These are phyloP conservation scores for Nixonia krombeini DNA, from an alignment of 1,140 invertebrate species.

Conservation along the genomic window DNA sequence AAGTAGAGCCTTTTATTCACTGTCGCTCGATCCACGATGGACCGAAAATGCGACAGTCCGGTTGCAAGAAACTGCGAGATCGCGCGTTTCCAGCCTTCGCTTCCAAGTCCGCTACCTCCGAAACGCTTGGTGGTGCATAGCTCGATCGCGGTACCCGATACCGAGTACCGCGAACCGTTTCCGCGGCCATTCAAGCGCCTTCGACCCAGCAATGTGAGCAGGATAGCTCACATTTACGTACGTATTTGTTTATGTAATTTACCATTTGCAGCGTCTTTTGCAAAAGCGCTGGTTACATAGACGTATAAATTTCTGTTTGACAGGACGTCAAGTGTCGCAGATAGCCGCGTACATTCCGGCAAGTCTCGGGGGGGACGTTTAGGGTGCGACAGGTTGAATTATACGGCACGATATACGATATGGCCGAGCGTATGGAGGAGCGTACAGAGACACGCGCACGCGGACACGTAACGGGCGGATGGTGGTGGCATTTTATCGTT, in stretches of 20 bases:
- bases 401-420: slow-evolving; percentile 18
- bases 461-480: slow-evolving; percentile 9
- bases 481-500: slow-evolving; percentile 43
- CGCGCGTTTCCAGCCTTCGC: no score
- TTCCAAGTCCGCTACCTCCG: background rate
- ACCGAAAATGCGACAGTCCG: no score
- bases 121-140: no score
- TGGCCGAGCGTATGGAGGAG: background rate
- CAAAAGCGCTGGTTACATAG: background rate
- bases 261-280: no score
- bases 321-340: slow-evolving; percentile 4
- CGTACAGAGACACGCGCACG: background rate
- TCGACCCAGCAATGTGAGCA: no score
- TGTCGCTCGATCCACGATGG: no score
- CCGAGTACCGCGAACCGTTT: no score
- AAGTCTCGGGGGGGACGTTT: slow-evolving; percentile 5
- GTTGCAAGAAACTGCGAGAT: no score
- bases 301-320: background rate
- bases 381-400: slow-evolving; percentile 16
- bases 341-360: slow-evolving; percentile 9
- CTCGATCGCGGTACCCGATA: no score
- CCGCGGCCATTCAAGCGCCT: background rate
- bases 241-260: no score
- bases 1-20: no score
- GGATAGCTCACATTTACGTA: no score